Evolutionary conservation across 2,113 vertebrate species (phyloP), one percentile per base, ranked within the genome.

Genomic region (Labeo rohita): DNA sequence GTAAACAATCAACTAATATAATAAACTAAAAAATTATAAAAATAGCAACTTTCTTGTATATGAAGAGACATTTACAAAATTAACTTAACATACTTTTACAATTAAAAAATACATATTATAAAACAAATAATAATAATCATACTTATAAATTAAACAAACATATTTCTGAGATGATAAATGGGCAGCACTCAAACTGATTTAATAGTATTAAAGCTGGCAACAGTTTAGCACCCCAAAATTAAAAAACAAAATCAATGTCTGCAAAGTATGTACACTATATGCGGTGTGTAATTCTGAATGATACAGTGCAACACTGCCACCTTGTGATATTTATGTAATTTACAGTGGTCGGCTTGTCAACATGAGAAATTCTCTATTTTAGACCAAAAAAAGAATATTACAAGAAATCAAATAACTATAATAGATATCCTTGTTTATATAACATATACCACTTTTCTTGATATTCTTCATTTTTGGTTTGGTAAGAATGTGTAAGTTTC

Each of bases 231-330:
- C 16, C 36, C 15, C 7, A 28, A 28, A 28, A 28, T 28, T 28
- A 28, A 28, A 28, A 28, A 28, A 28, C 28, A 28, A 28, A 28
- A 28, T 28, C 28, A 28, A 28, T 28, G 28, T 28, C 28, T 28
- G 28, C 28, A 28, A 28, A 28, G 28, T 63, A n/a, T 65, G 12
- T 43, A 72, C 28, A 28, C 2, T 43, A 8, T 21, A 43, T 18
- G 8, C 15, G 43, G 36, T 4, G 8, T 70, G 68, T 16, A 43
- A 36, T 43, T 72, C 68, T 80, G 18, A 47, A 39, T 15, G n/a
- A 21, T 0, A 28, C 39, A 66, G 79, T 36, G 28, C 15, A 73
- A 73, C 18, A 43, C 81, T 83, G 47, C 81, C 81, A 73, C 66
- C 81, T 83, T 39, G 81, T 83, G 50, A 6, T 16, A 18, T 45